phyloP scores from a whole-genome alignment of 2,113 vertebrate genomes.

The Pedetes capensis region DNA sequence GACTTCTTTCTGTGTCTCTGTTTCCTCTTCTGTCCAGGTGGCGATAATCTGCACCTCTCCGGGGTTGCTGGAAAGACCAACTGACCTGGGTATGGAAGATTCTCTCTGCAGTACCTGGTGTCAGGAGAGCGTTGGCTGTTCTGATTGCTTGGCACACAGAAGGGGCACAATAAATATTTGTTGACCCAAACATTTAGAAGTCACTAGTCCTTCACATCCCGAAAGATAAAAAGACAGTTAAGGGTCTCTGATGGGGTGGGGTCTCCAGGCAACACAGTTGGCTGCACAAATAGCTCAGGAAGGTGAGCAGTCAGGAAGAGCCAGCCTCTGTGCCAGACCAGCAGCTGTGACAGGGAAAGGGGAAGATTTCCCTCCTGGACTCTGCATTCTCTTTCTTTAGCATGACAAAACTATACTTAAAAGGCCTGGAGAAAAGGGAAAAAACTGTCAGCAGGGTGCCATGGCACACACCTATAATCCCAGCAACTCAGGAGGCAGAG shows the following conservation, averaged over 20 bases:
- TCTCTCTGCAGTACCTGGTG: not conserved
- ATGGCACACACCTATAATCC: too few relatives aligned
- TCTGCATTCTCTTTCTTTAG: not conserved
- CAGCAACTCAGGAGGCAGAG: too few relatives aligned
- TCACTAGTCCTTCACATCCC: not conserved
- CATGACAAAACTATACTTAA: not conserved
- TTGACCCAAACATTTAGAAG: not conserved
- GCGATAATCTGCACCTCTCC: accelerated
- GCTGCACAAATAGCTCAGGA: accelerated
- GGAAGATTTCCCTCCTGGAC: accelerated
- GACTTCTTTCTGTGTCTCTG: accelerated
- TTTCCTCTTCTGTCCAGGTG: not conserved
- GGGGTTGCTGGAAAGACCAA: accelerated
- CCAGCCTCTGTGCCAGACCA: accelerated
- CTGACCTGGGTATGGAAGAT: accelerated
- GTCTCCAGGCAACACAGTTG: accelerated
- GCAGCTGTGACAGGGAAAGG: accelerated
- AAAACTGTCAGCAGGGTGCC: too few relatives aligned
- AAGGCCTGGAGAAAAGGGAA: not conserved
- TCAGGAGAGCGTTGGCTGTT: accelerated
- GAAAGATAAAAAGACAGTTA: accelerated
- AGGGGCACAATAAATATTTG: not conserved
- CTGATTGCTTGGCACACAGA: not conserved
- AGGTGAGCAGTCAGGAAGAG: not conserved
- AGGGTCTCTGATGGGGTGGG: accelerated